Evolutionary conservation across 2,797 vertebrate genomes (phyloP).

Genomic region (Pangasius larnaudii): DNA sequence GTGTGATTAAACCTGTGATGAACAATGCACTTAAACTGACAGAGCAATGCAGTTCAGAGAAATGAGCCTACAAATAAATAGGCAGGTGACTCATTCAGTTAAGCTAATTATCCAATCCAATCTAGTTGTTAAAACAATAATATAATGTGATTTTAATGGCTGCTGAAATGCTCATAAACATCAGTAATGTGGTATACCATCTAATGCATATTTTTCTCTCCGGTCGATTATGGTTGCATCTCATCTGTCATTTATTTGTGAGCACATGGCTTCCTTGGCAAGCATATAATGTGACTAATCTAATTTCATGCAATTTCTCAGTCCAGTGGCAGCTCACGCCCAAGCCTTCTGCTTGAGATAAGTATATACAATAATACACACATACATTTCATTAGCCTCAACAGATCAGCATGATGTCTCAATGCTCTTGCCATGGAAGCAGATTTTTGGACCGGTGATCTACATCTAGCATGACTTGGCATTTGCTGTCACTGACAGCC

Average conservation of each 20-base stretch:
- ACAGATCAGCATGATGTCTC: background rate
- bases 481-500: background rate
- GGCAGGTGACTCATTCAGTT: background rate
- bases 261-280: slow-evolving; percentile 26
- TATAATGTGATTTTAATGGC: background rate
- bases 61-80: background rate
- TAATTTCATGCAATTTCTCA: slow-evolving; percentile 30
- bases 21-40: background rate
- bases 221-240: background rate
- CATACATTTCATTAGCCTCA: slow-evolving; percentile 34
- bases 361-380: background rate
- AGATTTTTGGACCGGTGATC: background rate
- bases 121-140: slow-evolving; percentile 26
- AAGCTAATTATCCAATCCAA: slow-evolving; percentile 14
- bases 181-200: background rate
- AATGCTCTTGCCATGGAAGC: background rate
- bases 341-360: slow-evolving; percentile 3
- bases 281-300: slow-evolving; percentile 24
- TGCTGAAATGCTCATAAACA: slow-evolving; percentile 7
- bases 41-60: background rate
- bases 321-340: background rate
- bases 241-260: slow-evolving; percentile 23
- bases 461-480: slow-evolving; percentile 12
- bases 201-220: slow-evolving; percentile 15
- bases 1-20: background rate